Evolutionary conservation across 2,888 invertebrate species (phyloP).

Genomic region (Melitaea athalia): DNA sequence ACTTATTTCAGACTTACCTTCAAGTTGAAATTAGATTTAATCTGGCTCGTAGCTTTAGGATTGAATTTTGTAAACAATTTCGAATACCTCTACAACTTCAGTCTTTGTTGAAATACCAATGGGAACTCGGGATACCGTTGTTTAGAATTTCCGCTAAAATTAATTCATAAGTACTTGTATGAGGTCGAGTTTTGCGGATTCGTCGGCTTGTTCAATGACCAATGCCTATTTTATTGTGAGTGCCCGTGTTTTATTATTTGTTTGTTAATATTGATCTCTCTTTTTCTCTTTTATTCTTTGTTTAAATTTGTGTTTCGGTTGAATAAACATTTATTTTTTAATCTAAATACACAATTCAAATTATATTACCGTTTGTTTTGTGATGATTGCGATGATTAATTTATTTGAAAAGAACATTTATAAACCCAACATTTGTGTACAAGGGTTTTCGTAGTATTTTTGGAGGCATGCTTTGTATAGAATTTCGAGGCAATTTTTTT

Average conservation of each 20-base stretch:
- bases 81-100: conserved; percentile 80
- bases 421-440: neutral
- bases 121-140: conserved; percentile 75
- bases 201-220: conserved; percentile 57
- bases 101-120: conserved; percentile 81
- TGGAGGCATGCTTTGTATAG: conserved; percentile 57
- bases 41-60: conserved; percentile 81
- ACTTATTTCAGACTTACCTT: conserved; percentile 82
- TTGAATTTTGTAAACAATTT: conserved; percentile 83
- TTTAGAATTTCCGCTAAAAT: conserved; percentile 79
- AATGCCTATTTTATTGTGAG: conserved; percentile 68
- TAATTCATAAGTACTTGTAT: conserved; percentile 72
- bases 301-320: neutral
- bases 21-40: conserved; percentile 82
- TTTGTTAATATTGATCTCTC: conserved; percentile 17
- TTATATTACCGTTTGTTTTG: neutral
- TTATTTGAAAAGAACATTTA: neutral
- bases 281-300: conserved; percentile 6
- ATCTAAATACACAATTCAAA: neutral
- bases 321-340: conserved; percentile 5
- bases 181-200: conserved; percentile 70
- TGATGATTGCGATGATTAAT: neutral
- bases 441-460: conserved; percentile 50
- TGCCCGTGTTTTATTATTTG: conserved; percentile 47
- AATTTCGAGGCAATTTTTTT: conserved; percentile 52